Base-by-base conservation (phyloP, 2,888 invertebrate genomes). In the Leistus spinibarbis region DNA sequence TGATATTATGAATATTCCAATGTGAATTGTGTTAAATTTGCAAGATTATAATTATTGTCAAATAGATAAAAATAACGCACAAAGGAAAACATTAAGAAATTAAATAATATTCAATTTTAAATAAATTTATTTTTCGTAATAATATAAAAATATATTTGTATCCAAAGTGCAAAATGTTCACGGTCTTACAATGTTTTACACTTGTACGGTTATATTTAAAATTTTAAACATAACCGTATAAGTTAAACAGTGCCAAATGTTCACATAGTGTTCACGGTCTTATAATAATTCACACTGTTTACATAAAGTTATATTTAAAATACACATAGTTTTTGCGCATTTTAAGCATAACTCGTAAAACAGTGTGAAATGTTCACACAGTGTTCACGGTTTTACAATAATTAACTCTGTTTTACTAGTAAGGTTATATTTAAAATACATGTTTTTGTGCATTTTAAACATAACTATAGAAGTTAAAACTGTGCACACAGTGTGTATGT, bases 11-110 rank as follows among this genome's bases (percentile, higher is more conserved):
- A 60, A 10, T 60, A 16, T 64, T 64, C 16, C 1, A 64, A n/a
- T 10, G 24, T 64, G 64, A 64, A 24, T 22, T 23, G 5, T 66
- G 72, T 60, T 67, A 53, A 66, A 67, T 67, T 73, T 73, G 73
- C 73, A 73, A 73, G 57, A 71, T 71, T 54, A 64, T 23, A 69
- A 57, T 73, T 73, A 73, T 73, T 73, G 73, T 73, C 73, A 62
- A 73, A 62, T 70, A 19, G 17, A 70, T 62, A 27, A 70, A 70
- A 70, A 72, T 63, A 63, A 20, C 17, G 10, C 7, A 7, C 22
- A 19, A 60, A 54, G 24, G 54, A 22, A 27, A 72, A 67, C n/a
- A 54, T 65, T 66, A 54, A 64, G n/a, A n/a, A 40, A 40, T 64
- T 13, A 64, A 64, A 64, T 23, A 72, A 73, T n/a, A 67, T 20